Evolutionary conservation across 2,797 vertebrate genomes (phyloP).

Genomic region (Acridotheres tristis): DNA sequence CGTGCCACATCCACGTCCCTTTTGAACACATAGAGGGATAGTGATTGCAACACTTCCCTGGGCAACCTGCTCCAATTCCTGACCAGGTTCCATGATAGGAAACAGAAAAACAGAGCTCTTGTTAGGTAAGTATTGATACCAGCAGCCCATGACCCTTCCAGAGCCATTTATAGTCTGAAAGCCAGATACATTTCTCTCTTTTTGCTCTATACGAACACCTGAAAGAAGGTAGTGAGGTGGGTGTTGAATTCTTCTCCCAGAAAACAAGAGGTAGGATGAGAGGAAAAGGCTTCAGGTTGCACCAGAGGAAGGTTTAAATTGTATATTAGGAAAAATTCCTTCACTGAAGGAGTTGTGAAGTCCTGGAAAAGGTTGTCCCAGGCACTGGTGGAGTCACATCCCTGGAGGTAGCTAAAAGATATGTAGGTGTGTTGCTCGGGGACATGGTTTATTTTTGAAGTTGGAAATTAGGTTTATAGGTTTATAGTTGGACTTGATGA

Average conservation of each 20-base stretch:
- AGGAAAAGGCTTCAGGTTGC: background rate
- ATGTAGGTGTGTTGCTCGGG: rapidly evolving
- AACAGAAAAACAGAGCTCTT: background rate
- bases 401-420: background rate
- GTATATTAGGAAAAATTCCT: background rate
- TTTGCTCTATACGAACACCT: rapidly evolving
- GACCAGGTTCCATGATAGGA: background rate
- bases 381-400: background rate
- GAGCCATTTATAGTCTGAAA: background rate
- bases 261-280: background rate
- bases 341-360: background rate
- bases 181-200: background rate
- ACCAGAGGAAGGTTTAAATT: background rate
- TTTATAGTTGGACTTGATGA: background rate
- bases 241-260: rapidly evolving
- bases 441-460: background rate
- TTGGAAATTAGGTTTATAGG: background rate
- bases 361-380: background rate
- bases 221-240: background rate
- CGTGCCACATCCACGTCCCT: rapidly evolving
- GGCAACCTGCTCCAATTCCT: background rate
- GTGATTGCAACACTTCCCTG: background rate
- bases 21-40: background rate
- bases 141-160: background rate
- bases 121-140: background rate